Conservation (phyloP, 2,888 invertebrate species). For the Sceliomorpha sp. region DNA sequence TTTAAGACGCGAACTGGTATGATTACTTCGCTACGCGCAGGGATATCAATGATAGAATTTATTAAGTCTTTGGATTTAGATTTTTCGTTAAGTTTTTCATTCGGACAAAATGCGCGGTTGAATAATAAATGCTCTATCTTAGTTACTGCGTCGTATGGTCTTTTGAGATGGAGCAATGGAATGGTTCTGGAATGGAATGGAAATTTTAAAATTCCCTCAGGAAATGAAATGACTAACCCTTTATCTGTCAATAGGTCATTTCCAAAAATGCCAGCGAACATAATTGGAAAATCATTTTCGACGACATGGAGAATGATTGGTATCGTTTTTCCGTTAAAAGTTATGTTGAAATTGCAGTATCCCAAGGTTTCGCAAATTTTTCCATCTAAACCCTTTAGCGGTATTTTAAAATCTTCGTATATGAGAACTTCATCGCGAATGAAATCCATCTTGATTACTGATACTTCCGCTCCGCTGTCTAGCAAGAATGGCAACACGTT, state of each 20-base stretch:
- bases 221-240: neutral
- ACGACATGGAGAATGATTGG: slow-evolving; percentile 3
- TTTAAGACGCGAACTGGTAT: slow-evolving; percentile 3
- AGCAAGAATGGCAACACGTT: slow-evolving; percentile 1
- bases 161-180: too few species aligned
- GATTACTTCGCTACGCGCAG: slow-evolving; percentile 4
- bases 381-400: slow-evolving; percentile 26
- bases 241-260: slow-evolving; percentile 1
- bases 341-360: too few species aligned
- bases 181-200: too few species aligned
- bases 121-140: too few species aligned
- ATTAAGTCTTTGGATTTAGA: too few species aligned
- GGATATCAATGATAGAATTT: slow-evolving; percentile 9
- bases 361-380: too few species aligned
- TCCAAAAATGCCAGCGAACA: slow-evolving; percentile 10
- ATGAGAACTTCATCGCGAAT: neutral
- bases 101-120: too few species aligned
- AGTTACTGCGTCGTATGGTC: too few species aligned
- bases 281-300: slow-evolving; percentile 7
- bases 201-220: neutral
- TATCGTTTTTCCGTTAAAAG: neutral
- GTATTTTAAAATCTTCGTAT: slow-evolving; percentile 1
- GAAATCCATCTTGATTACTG: slow-evolving; percentile 8
- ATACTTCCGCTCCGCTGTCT: slow-evolving; percentile 4
- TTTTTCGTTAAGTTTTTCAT: too few species aligned